Percentiles rank a stretch among this genome's conserved stretches.
Conservation (phyloP, 2,888 invertebrate genomes). For the Trisateles emortualis region DNA sequence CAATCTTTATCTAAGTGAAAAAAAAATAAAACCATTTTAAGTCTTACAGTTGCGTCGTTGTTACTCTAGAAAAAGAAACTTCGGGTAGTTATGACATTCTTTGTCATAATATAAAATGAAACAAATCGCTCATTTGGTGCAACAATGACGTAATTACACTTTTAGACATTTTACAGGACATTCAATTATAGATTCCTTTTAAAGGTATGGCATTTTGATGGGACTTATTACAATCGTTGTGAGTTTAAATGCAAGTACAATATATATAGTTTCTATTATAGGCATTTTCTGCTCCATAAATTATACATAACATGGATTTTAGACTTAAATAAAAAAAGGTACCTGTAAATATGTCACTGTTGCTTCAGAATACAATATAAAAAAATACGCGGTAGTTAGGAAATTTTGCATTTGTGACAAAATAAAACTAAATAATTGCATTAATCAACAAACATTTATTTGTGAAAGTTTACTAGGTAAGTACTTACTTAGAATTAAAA, state of each 20-base stretch:
- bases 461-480: not conserved
- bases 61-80: too few relatives aligned
- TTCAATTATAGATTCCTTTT: constrained; percentile 6
- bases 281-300: too few relatives aligned
- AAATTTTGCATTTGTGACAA: constrained; percentile 20
- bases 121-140: constrained; percentile 18
- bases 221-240: constrained; percentile 2
- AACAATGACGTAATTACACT: constrained; percentile 16
- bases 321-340: constrained; percentile 10
- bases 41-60: too few relatives aligned
- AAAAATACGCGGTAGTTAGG: constrained; percentile 11
- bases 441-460: constrained; percentile 1
- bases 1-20: too few relatives aligned
- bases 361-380: constrained; percentile 17
- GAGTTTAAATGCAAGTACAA: not conserved
- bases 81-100: too few relatives aligned
- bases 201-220: constrained; percentile 7
- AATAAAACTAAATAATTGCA: constrained; percentile 10
- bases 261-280: constrained; percentile 1
- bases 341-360: constrained; percentile 20
- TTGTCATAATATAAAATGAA: too few relatives aligned
- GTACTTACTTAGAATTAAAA: not conserved
- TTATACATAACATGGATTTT: constrained; percentile 1
- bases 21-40: too few relatives aligned
- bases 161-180: constrained; percentile 11